A percentile compares a stretch with the other conserved stretches of the same genome.
Evolutionary conservation across 2,888 invertebrate genomes (phyloP).

Genomic region (Empis livida): DNA sequence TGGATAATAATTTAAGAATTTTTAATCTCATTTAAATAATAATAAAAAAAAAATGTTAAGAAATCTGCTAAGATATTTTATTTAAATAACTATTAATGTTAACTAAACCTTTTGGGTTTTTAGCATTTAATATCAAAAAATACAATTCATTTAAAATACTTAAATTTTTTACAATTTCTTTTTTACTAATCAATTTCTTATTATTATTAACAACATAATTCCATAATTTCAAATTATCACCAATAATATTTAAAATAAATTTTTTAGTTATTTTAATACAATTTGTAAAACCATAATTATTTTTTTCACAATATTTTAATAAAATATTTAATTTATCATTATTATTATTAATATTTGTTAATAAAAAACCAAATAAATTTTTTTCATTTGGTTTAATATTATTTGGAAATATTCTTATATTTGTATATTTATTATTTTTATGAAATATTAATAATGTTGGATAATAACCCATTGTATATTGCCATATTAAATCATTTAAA

Average conservation of each 20-base stretch:
- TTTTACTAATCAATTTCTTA: too few relatives aligned
- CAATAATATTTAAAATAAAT: not conserved
- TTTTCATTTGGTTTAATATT: slow-evolving; percentile 28
- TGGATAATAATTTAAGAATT: too few relatives aligned
- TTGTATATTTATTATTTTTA: slow-evolving; percentile 33
- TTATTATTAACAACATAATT: not conserved
- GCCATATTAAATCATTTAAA: slow-evolving; percentile 75
- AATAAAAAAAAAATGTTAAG: too few relatives aligned
- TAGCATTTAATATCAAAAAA: too few relatives aligned
- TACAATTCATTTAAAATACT: too few relatives aligned
- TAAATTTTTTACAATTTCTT: too few relatives aligned
- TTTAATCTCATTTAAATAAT: too few relatives aligned
- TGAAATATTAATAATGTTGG: slow-evolving; percentile 76
- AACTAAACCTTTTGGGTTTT: too few relatives aligned
- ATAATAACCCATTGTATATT: slow-evolving; percentile 53
- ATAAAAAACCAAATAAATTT: slow-evolving; percentile 52
- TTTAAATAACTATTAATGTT: too few relatives aligned
- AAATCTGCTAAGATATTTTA: too few relatives aligned
- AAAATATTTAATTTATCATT: not conserved
- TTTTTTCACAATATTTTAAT: not conserved
- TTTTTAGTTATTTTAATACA: not conserved
- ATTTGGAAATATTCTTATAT: slow-evolving; percentile 46
- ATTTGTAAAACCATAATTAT: not conserved
- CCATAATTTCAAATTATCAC: not conserved
- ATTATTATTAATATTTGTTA: slow-evolving; percentile 47